Conservation (phyloP, 2,888 invertebrate species). For the Nephrotoma appendiculata region DNA sequence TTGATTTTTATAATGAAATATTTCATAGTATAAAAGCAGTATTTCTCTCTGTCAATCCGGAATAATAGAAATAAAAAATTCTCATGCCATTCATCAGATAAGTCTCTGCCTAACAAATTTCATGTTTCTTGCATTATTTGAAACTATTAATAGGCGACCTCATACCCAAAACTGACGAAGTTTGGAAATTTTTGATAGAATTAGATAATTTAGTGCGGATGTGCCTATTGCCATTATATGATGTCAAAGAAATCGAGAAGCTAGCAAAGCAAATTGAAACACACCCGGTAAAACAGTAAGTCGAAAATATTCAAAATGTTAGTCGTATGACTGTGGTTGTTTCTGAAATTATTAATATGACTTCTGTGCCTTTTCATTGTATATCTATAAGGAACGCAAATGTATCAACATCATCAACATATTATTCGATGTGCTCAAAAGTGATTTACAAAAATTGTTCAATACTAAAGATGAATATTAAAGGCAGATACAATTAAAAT, state of each 20-base stretch:
- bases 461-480: too few relatives aligned
- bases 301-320: too few relatives aligned
- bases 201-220: not conserved
- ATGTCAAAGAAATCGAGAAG: not conserved
- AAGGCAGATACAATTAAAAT: too few relatives aligned
- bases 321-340: too few relatives aligned
- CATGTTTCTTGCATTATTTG: not conserved
- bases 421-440: too few relatives aligned
- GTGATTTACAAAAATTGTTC: too few relatives aligned
- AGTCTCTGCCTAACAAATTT: not conserved
- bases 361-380: too few relatives aligned
- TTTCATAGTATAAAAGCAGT: not conserved
- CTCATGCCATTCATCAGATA: not conserved
- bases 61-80: not conserved
- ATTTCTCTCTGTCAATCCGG: not conserved
- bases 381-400: too few relatives aligned
- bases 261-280: too few relatives aligned
- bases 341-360: too few relatives aligned
- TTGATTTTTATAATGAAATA: not conserved
- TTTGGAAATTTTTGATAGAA: not conserved
- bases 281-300: too few relatives aligned
- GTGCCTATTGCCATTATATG: not conserved
- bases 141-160: not conserved
- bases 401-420: too few relatives aligned
- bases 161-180: not conserved